Evolutionary conservation across 1,140 invertebrate genomes (phyloP), one percentile per base, ranked within the genome.

Genomic region (Alviniconcha marisindica): DNA sequence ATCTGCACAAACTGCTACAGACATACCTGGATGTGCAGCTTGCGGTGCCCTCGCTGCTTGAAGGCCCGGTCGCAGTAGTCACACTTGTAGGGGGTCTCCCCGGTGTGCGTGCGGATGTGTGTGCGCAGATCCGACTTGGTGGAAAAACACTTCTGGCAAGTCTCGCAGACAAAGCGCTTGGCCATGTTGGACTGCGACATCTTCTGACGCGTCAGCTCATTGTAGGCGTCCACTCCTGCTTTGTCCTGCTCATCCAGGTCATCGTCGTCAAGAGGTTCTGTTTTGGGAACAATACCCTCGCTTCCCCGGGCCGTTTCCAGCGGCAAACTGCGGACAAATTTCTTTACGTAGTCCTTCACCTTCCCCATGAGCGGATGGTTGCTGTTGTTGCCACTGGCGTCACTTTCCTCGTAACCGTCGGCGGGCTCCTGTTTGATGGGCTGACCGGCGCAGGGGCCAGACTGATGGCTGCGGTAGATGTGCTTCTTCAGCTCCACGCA

Each of bases 61-160:
- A 85, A 85, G n/a, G 81, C 82, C 1, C 84, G 77, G 21, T 85
- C 84, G 81, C 84, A 85, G 73, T 66, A 85, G n/a, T 85, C 84
- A 81, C 84, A 85, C 63, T 85, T 85, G 60, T 83, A 85, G 1
- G 84, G 84, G 18, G 84, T 85, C 69, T 85, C 84, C 21, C 84
- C 84, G n/a, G 81, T 85, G 77, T 85, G 84, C 33, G 84, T 85
- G 63, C 84, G 73, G 60, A 80, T 83, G 81, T 85, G 84, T 14
- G 84, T 85, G 42, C 82, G 82, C 14, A 85, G 71, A 60, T 85
- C 84, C 42, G 84, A 85, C 42, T 85, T 85, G 66, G 81, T 77
- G 14, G 84, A 36, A 77, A 85, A 85, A 15, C 81, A 78, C 60
- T 85, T 85, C 12, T 76, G 28, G 36, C 84, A 85, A 1, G 82